phyloP scores from a whole-genome alignment of 2,113 vertebrate species.

The rat (Rattus norvegicus) region GRCr8 NC_086023.1:69994001-69994500 shows the following conservation, averaged over 20 bases:
- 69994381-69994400: background rate
- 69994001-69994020: background rate
- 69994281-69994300: background rate
- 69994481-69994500: no score
- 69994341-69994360: background rate
- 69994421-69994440: no score
- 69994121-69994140: slow-evolving; percentile 6
- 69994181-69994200: background rate
- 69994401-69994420: no score
- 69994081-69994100: background rate
- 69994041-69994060: background rate
- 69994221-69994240: no score
- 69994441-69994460: no score
- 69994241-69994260: background rate
- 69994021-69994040: background rate
- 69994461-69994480: no score
- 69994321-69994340: background rate
- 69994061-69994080: slow-evolving; percentile 19
- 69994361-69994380: background rate
- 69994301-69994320: background rate
- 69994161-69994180: background rate
- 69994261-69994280: background rate
- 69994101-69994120: background rate
- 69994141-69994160: background rate
- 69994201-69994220: background rate